phyloP scores from a whole-genome alignment of 35 echinoderm and acorn worm species.

The Amphiura filiformis region DNA sequence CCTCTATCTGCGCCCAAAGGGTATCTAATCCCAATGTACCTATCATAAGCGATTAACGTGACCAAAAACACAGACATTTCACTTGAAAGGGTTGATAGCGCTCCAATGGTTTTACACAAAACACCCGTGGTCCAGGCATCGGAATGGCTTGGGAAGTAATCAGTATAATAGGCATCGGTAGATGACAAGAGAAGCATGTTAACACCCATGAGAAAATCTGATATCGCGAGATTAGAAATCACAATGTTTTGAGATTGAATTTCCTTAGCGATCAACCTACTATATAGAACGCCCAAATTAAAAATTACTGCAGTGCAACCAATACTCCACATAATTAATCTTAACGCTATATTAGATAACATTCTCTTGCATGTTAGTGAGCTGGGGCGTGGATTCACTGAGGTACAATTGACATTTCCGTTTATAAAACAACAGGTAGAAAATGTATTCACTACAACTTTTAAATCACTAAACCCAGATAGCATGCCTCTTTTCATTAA shows the following conservation, averaged over 20 bases:
- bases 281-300: background rate
- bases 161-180: background rate
- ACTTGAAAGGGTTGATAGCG: background rate
- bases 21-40: background rate
- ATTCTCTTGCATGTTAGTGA: background rate
- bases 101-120: background rate
- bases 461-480: background rate
- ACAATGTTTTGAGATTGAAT: background rate
- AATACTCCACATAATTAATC: background rate
- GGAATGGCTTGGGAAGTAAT: background rate
- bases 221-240: background rate
- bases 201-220: background rate
- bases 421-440: background rate
- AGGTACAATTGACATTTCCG: background rate
- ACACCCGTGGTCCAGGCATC: background rate
- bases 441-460: background rate
- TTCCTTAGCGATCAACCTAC: background rate
- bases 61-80: background rate
- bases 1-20: no score
- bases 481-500: background rate
- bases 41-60: background rate
- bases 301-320: background rate
- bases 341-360: background rate
- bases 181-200: background rate
- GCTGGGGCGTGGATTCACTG: no score